Conservation (phyloP, 2,888 invertebrate genomes). For the Pristionchus entomophagus region DNA sequence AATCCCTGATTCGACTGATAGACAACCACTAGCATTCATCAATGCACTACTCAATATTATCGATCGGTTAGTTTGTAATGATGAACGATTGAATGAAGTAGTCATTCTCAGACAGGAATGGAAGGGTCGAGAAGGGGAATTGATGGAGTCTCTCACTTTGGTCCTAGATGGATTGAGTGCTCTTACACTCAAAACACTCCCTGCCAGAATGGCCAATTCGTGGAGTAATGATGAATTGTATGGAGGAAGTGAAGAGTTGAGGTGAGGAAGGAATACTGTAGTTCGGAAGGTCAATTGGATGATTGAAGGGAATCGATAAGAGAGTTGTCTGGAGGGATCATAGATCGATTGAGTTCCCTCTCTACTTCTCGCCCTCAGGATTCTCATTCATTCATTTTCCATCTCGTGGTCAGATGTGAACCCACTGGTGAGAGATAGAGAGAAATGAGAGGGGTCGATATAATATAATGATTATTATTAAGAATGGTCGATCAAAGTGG, state of each 20-base stretch:
- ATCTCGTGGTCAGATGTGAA: conserved; percentile 23
- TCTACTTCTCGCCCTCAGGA: neutral
- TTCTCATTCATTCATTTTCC: conserved; percentile 13
- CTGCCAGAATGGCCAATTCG: neutral
- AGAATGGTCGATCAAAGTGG: neutral
- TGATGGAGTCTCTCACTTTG: neutral
- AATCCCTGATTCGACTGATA: conserved; percentile 30
- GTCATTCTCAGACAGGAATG: neutral
- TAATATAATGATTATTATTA: neutral
- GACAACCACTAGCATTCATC: conserved; percentile 13
- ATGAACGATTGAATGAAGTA: neutral
- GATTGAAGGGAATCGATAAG: neutral
- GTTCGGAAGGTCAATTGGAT: neutral
- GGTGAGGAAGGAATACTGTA: neutral
- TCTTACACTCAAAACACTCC: conserved; percentile 5
- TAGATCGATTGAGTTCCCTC: neutral
- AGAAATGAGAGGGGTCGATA: neutral
- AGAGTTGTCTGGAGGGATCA: neutral
- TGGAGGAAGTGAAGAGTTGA: conserved; percentile 34
- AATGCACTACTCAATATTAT: conserved; percentile 41
- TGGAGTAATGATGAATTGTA: conserved; percentile 42
- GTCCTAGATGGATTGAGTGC: conserved; percentile 25
- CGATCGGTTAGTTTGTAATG: conserved; percentile 21
- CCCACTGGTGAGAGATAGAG: conserved; percentile 24
- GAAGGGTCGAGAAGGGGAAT: neutral